These are phyloP conservation scores for Pseudolaguvia tuberculata DNA, from an alignment of 2,113 vertebrate genomes.

Conservation along the genomic window DNA sequence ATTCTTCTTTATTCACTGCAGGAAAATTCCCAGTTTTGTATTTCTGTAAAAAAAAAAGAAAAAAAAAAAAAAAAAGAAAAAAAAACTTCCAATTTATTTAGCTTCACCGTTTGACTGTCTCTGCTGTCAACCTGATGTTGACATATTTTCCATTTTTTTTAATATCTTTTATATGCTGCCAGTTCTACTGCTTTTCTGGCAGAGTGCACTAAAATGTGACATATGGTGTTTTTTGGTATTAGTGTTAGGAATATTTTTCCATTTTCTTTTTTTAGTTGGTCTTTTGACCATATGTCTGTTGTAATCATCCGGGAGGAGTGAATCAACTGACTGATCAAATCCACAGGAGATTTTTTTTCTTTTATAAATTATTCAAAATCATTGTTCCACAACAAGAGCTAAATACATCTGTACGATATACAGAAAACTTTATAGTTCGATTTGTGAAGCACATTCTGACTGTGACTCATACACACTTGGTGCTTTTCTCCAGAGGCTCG, in stretches of 20 bases:
- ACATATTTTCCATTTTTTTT: slow-evolving; percentile 54
- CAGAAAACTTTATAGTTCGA: slow-evolving; percentile 47
- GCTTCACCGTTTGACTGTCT: slow-evolving; percentile 39
- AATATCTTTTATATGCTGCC: slow-evolving; percentile 28
- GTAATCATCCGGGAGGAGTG: slow-evolving; percentile 61
- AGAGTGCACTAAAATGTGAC: slow-evolving; percentile 64
- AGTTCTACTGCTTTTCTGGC: slow-evolving; percentile 58
- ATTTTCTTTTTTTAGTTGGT: slow-evolving; percentile 43
- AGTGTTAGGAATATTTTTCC: slow-evolving; percentile 37
- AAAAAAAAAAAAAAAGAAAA: too few species aligned
- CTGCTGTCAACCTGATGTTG: slow-evolving; percentile 54
- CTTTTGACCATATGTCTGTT: slow-evolving; percentile 67
- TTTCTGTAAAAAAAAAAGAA: not conserved
- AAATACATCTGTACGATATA: slow-evolving; percentile 45
- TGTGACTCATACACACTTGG: slow-evolving; percentile 1
- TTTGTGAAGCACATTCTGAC: slow-evolving; percentile 34
- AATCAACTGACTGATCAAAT: slow-evolving; percentile 58
- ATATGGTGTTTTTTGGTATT: slow-evolving; percentile 74
- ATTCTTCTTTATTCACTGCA: not conserved
- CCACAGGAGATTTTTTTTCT: slow-evolving; percentile 61
- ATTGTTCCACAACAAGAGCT: slow-evolving; percentile 46
- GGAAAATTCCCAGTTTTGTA: not conserved
- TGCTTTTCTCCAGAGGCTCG: not conserved
- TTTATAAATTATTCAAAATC: slow-evolving; percentile 61
- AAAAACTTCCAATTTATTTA: not conserved